Evolutionary conservation across 2,888 invertebrate species (phyloP).

Genomic region (Noctua comes): DNA sequence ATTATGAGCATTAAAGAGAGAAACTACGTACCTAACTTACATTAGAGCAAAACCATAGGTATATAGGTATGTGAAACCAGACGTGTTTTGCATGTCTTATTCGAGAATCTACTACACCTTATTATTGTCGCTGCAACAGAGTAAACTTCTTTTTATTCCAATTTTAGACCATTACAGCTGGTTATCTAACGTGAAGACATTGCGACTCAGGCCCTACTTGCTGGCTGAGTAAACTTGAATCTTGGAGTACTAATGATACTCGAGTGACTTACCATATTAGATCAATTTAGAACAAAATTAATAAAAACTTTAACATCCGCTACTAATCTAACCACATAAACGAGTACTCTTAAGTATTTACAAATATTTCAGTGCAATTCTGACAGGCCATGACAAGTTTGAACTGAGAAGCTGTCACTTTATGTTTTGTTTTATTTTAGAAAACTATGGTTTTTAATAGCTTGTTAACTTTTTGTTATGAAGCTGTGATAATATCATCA

Average conservation of each 20-base stretch:
- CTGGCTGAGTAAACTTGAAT: background rate
- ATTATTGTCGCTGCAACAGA: background rate
- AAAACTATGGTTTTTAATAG: slow-evolving; percentile 24
- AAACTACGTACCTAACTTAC: background rate
- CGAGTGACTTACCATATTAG: slow-evolving; percentile 81
- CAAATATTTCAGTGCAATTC: slow-evolving; percentile 84
- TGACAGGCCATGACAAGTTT: slow-evolving; percentile 86
- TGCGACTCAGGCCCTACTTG: background rate
- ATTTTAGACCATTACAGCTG: background rate
- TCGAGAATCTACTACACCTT: background rate
- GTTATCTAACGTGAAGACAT: background rate
- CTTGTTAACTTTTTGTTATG: slow-evolving; percentile 7
- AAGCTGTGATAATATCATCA: background rate
- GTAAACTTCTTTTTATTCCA: background rate
- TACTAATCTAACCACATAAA: slow-evolving; percentile 74
- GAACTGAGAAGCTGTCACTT: slow-evolving; percentile 75
- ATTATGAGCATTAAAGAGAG: background rate
- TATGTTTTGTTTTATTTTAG: slow-evolving; percentile 55
- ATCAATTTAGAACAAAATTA: slow-evolving; percentile 84
- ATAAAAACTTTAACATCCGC: slow-evolving; percentile 75
- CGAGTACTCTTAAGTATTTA: slow-evolving; percentile 79
- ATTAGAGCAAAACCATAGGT: background rate
- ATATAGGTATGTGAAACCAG: background rate
- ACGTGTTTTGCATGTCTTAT: background rate
- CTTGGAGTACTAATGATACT: background rate